These are phyloP conservation scores for Mesorhabditis sp. DNA, from an alignment of 2,888 invertebrate species.

Conservation along the genomic window DNA sequence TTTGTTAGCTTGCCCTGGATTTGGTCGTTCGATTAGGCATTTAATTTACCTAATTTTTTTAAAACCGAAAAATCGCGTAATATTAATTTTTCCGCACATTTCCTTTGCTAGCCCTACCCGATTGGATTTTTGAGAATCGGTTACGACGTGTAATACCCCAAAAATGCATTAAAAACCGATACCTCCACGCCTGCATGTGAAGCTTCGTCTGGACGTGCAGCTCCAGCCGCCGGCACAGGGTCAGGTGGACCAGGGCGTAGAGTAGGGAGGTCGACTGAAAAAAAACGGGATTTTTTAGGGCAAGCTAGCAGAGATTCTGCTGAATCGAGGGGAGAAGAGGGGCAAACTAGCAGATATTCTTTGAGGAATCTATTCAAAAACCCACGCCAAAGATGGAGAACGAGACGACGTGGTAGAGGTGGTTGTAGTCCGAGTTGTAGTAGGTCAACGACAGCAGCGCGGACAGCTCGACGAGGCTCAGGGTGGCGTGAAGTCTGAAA, in stretches of 20 bases:
- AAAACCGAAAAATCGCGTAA: too few species aligned
- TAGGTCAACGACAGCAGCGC: conserved; percentile 11
- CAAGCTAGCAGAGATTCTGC: too few species aligned
- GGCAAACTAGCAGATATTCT: neutral
- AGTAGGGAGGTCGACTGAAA: conserved; percentile 5
- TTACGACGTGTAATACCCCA: neutral
- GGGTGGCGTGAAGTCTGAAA: neutral
- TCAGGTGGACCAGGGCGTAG: neutral
- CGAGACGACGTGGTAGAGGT: conserved; percentile 12
- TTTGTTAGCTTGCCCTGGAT: too few species aligned
- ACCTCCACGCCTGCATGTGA: neutral
- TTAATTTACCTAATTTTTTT: too few species aligned
- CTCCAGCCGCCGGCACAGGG: neutral
- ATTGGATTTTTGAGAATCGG: too few species aligned
- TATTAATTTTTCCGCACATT: too few species aligned
- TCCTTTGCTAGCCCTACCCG: too few species aligned
- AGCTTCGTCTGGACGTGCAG: neutral
- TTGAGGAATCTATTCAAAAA: neutral
- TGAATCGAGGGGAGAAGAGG: too few species aligned
- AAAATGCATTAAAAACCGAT: neutral
- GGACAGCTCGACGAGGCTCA: neutral
- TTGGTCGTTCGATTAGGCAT: too few species aligned
- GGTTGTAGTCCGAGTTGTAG: conserved; percentile 13
- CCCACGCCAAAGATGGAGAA: conserved; percentile 16
- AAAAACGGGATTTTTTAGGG: neutral